These are phyloP conservation scores for Marronus borbonicus DNA, from an alignment of 2,888 invertebrate genomes.

Conservation along the genomic window DNA sequence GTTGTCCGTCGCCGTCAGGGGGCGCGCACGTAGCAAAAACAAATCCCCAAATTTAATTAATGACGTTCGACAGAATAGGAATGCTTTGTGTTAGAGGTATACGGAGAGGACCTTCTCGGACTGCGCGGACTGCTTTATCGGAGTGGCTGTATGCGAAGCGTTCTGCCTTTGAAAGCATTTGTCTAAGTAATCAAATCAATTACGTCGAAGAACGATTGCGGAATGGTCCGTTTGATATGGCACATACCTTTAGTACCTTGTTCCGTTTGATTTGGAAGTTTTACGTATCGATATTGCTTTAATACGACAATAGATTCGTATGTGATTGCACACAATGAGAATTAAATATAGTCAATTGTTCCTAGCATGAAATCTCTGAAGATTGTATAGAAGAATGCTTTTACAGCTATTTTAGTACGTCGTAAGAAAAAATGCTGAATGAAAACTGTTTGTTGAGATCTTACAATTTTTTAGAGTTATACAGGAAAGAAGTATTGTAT, in stretches of 20 bases:
- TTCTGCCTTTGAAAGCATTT: constrained; percentile 67
- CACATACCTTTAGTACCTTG: constrained; percentile 60
- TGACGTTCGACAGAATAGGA: constrained; percentile 68
- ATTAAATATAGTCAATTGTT: background rate
- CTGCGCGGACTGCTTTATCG: constrained; percentile 49
- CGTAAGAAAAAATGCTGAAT: too few relatives aligned
- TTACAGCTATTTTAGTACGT: too few relatives aligned
- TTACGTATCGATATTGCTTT: background rate
- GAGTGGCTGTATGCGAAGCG: constrained; percentile 54
- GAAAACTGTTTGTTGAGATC: too few relatives aligned
- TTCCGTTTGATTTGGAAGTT: constrained; percentile 6
- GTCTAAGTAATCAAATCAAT: constrained; percentile 71
- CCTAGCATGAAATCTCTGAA: too few relatives aligned
- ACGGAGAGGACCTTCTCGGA: constrained; percentile 52
- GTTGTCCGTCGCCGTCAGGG: constrained; percentile 54
- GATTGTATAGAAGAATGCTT: too few relatives aligned
- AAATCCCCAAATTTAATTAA: constrained; percentile 71
- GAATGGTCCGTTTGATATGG: constrained; percentile 66
- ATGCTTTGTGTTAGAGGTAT: constrained; percentile 66
- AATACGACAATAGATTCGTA: background rate
- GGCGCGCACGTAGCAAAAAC: constrained; percentile 64
- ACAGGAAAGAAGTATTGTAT: too few relatives aligned
- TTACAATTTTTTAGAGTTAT: too few relatives aligned
- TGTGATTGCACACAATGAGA: background rate
- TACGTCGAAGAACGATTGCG: constrained; percentile 68